Base-by-base conservation (phyloP, 1,140 invertebrate species). In the Drosophila sucinea region DNA sequence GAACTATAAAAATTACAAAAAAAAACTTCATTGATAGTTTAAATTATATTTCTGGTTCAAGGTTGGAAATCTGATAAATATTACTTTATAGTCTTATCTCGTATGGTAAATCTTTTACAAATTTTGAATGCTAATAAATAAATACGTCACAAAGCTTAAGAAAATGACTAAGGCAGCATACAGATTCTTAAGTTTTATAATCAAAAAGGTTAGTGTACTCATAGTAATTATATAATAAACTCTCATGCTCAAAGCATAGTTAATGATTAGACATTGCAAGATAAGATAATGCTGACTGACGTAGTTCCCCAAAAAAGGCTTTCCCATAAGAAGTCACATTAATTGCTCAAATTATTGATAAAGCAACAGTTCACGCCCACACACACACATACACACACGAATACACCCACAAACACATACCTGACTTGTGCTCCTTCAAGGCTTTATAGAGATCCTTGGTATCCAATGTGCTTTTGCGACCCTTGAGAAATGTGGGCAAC, bases 391-490 rank as follows among this genome's bases (percentile, higher is more conserved):
- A 25, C 30, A 58, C 74, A 17, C 41, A 44, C n/a, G 1, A 3
- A 44, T 23, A 51, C 44, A 27, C 44, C 17, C 29, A 33, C 30
- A 5, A 30, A 17, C 30, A 66, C 73, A 63, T 67, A 92, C 91
- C 92, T 5, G 94, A 94, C 65, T 92, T 92, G 74, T 95, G 94
- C 56, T 94, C 93, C 51, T 92, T 92, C 4, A 95, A 82, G n/a
- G 94, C 93, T 74, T 93, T 91, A 73, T 93, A 94, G 2, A 95
- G 91, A 92, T 95, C 94, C 7, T 87, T 80, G 25, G 93, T 92
- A 78, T 94, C 93, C 38, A 95, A 77, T 57, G 94, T 93, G 62
- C 92, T 91, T 65, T 93, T 93, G 54, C 92, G 92, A 6, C 94
- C 94, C 77, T 92, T 92, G 33, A 92, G 72, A 77, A 94, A 94